Evolutionary conservation across 1,140 invertebrate species (phyloP).

Genomic region (Brachionus rotundiformis): DNA sequence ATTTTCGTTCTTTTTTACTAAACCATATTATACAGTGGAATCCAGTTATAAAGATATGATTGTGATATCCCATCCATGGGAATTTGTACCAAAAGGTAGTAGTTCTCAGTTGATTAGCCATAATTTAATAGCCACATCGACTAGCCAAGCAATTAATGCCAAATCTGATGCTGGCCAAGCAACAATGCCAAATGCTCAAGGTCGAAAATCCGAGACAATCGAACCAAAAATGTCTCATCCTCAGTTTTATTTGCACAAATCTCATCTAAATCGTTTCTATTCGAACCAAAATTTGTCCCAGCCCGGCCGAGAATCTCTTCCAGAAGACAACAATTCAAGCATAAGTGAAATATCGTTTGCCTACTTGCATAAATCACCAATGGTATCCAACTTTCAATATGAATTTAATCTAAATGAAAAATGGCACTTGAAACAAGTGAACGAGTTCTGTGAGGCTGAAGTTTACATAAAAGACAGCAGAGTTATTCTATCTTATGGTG

Average conservation of each 20-base stretch:
- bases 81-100: constrained; percentile 52
- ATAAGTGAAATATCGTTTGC: constrained; percentile 16
- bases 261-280: constrained; percentile 35
- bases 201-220: not conserved
- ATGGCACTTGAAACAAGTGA: constrained; percentile 51
- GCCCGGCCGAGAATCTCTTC: not conserved
- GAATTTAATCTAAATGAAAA: constrained; percentile 17
- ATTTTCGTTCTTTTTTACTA: constrained; percentile 10
- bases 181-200: not conserved
- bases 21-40: constrained; percentile 50
- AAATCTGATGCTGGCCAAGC: not conserved
- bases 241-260: constrained; percentile 37
- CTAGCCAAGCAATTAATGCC: not conserved
- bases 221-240: constrained; percentile 29
- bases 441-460: constrained; percentile 45
- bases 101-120: constrained; percentile 20
- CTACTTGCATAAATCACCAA: constrained; percentile 34
- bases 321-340: constrained; percentile 48
- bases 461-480: constrained; percentile 3
- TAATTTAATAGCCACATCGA: constrained; percentile 5
- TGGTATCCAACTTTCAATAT: not conserved
- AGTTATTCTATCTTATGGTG: constrained; percentile 45
- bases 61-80: constrained; percentile 52
- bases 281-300: constrained; percentile 37
- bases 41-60: constrained; percentile 48